Base-by-base conservation (phyloP, 2,888 invertebrate genomes). In the Hyposoter dolosus region DNA sequence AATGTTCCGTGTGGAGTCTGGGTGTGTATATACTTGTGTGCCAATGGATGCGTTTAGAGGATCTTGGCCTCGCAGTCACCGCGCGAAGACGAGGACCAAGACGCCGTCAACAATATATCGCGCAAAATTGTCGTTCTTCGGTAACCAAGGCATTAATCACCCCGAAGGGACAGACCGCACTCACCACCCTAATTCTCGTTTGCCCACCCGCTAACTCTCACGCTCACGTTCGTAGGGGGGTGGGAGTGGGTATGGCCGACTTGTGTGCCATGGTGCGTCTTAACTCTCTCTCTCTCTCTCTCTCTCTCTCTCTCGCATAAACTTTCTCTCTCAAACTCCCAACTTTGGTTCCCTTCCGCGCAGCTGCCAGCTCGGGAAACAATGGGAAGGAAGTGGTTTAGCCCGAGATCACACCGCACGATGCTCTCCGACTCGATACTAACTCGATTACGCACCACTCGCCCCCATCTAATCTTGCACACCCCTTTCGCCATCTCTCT, bases 111-210 rank as follows among this genome's bases (percentile, higher is more conserved):
- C 85, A 83, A 87, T 89, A 88, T 87, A 89, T 88, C 87, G 82
- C 84, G 74, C 80, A 86, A 89, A 89, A 89, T 89, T 88, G 89
- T 89, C 88, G 89, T 87, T 85, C 87, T 89, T 89, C 78, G 87
- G 87, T 88, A 87, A 89, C 86, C 82, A 85, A 88, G 82, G 84
- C 88, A 89, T 89, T 88, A 89, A 89, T 89, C 88, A 87, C 82
- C 82, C 75, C 83, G 85, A 78, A 74, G 80, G 85, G 87, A 87
- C 75, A 87, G 83, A 87, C 88, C 84, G 82, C 88, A 87, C 88
- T 89, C 88, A 85, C 84, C 87, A 86, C 86, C 85, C 86, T 83
- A 86, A 86, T 87, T 87, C 87, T 82, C 82, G 83, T 82, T 84
- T 82, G 86, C 81, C 80, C 84, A 85, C 76, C 74, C 82, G 75